Conservation (phyloP, 2,888 invertebrate genomes). For the Polyploca ridens region DNA sequence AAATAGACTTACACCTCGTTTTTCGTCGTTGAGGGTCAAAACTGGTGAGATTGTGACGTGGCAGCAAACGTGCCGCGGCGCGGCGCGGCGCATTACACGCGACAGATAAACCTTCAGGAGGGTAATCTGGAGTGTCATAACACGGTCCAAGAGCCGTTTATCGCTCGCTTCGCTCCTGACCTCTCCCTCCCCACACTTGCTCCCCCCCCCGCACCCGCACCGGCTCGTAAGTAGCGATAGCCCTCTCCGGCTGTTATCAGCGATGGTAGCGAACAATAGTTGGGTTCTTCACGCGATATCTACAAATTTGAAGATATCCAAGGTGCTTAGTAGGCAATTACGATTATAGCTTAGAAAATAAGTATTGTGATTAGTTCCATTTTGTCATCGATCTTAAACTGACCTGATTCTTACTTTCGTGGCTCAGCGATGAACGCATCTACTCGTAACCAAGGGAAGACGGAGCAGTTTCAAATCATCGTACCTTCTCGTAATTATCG, state of each 20-base stretch:
- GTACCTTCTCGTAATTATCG: too few relatives aligned
- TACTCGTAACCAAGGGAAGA: too few relatives aligned
- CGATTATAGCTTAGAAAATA: neutral
- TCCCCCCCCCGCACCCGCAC: conserved; percentile 5
- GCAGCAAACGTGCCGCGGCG: neutral
- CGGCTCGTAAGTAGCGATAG: neutral
- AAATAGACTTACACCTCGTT: too few relatives aligned
- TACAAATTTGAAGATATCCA: neutral
- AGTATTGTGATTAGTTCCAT: neutral
- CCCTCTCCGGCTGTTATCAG: conserved; percentile 8
- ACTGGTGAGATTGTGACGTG: neutral
- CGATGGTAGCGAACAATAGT: conserved; percentile 1
- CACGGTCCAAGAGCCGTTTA: conserved; percentile 16
- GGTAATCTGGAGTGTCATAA: conserved; percentile 21
- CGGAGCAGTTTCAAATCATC: too few relatives aligned
- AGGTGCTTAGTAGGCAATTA: neutral
- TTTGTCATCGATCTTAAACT: neutral
- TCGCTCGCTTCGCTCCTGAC: conserved; percentile 11
- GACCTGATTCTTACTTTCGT: too few relatives aligned
- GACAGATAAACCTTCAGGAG: conserved; percentile 11
- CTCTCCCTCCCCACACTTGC: too few relatives aligned
- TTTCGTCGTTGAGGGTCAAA: too few relatives aligned
- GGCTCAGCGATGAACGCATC: too few relatives aligned
- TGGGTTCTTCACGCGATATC: neutral
- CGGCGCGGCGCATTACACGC: conserved; percentile 9